A percentile compares a stretch with the other conserved stretches of the same genome.
Evolutionary conservation across 2,888 invertebrate species (phyloP).

Genomic region (Gastrophysa polygoni): DNA sequence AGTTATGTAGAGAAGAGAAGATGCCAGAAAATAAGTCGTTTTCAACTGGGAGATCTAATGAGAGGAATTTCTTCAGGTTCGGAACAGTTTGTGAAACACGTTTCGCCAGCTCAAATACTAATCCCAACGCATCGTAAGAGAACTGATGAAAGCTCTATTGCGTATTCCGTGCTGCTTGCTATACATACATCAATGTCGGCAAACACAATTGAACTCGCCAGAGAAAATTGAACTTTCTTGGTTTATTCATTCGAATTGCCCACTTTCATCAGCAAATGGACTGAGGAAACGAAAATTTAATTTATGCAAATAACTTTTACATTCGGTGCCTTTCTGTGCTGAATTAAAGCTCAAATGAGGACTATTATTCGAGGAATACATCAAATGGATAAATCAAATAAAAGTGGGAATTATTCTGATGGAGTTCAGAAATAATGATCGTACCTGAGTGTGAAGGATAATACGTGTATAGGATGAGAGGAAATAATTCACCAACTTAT

Average conservation of each 20-base stretch:
- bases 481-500: too few species aligned
- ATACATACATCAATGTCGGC: slow-evolving; percentile 34
- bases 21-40: too few species aligned
- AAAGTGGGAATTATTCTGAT: too few species aligned
- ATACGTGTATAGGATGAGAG: too few species aligned
- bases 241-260: slow-evolving; percentile 28
- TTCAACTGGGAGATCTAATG: too few species aligned
- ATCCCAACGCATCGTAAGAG: slow-evolving; percentile 19
- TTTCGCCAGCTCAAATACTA: slow-evolving; percentile 9
- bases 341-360: slow-evolving; percentile 6
- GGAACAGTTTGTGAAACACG: too few species aligned
- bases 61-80: too few species aligned
- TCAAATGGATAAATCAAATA: too few species aligned
- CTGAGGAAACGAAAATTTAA: slow-evolving; percentile 22
- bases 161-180: slow-evolving; percentile 20
- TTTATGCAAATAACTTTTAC: slow-evolving; percentile 21
- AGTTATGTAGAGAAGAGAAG: too few species aligned
- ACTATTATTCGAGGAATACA: too few species aligned
- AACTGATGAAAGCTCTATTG: slow-evolving; percentile 29
- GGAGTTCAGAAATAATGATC: too few species aligned
- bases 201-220: slow-evolving; percentile 29
- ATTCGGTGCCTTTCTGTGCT: slow-evolving; percentile 3
- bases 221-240: slow-evolving; percentile 27
- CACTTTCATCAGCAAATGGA: slow-evolving; percentile 22
- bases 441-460: too few species aligned